Conservation (phyloP, 2,113 vertebrate genomes). For the Tinamus guttatus region DNA sequence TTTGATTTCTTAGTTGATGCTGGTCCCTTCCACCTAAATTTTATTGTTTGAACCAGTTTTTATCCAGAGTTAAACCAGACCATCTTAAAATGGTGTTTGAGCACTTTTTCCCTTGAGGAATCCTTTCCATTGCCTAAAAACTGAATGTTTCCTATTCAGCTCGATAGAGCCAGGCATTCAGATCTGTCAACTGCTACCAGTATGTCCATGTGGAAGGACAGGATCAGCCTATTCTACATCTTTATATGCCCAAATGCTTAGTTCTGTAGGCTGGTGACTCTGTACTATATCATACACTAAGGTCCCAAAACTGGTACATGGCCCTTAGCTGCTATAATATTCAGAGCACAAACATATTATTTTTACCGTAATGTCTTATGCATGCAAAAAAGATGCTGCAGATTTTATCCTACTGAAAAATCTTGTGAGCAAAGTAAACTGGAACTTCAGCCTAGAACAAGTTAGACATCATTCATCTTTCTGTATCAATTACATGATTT, state of each 20-base stretch:
- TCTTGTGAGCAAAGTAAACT: not conserved
- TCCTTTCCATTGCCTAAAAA: not conserved
- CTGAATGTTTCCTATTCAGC: not conserved
- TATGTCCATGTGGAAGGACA: not conserved
- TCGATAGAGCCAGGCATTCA: not conserved
- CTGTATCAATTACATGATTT: rapidly evolving
- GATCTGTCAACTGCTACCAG: not conserved
- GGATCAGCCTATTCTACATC: not conserved
- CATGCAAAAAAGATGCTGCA: not conserved
- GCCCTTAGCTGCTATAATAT: not conserved
- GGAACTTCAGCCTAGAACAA: not conserved
- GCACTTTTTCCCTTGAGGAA: not conserved
- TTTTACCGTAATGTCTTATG: not conserved
- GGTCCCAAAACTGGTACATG: not conserved
- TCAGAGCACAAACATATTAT: not conserved
- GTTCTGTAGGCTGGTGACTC: not conserved
- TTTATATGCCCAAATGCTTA: not conserved
- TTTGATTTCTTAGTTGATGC: not conserved
- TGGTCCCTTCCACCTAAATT: not conserved
- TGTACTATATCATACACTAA: not conserved
- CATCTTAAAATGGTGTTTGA: not conserved
- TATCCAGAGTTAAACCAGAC: not conserved
- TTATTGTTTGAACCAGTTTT: not conserved
- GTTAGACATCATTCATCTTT: not conserved
- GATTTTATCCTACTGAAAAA: not conserved